Evolutionary conservation across 53 echinoderm and acorn worm species (phyloP).

Genomic region (Holothuria leucospilota): DNA sequence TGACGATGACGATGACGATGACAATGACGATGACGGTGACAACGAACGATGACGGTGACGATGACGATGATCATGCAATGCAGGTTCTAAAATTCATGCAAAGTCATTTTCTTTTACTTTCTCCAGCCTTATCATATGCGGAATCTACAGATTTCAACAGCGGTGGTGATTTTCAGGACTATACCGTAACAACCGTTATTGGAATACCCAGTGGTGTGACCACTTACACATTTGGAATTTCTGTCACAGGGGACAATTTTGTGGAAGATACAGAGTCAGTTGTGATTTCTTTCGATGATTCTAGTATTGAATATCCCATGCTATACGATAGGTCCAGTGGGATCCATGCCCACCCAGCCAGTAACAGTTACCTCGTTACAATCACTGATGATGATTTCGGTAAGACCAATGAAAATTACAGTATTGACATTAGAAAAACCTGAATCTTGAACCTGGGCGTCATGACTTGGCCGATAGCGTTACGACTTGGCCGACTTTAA

Average conservation of each 20-base stretch:
- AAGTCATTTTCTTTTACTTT: not conserved
- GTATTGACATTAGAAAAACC: too few relatives aligned
- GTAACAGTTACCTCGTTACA: not conserved
- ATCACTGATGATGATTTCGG: conserved; percentile 7
- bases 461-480: too few relatives aligned
- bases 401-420: not conserved
- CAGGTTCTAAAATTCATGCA: not conserved
- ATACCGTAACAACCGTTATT: not conserved
- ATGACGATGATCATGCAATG: not conserved
- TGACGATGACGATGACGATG: too few relatives aligned
- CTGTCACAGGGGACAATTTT: not conserved
- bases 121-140: not conserved
- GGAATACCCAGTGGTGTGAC: not conserved
- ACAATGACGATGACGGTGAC: too few relatives aligned
- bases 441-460: too few relatives aligned
- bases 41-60: too few relatives aligned
- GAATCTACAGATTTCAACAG: not conserved
- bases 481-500: too few relatives aligned
- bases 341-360: not conserved
- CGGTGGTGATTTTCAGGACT: not conserved
- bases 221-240: not conserved
- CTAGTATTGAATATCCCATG: too few relatives aligned
- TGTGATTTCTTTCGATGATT: not conserved
- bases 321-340: not conserved
- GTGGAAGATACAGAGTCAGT: conserved; percentile 4